Base-by-base conservation (phyloP, 2,797 vertebrate species). In the Micropoecilia bifurca region DNA sequence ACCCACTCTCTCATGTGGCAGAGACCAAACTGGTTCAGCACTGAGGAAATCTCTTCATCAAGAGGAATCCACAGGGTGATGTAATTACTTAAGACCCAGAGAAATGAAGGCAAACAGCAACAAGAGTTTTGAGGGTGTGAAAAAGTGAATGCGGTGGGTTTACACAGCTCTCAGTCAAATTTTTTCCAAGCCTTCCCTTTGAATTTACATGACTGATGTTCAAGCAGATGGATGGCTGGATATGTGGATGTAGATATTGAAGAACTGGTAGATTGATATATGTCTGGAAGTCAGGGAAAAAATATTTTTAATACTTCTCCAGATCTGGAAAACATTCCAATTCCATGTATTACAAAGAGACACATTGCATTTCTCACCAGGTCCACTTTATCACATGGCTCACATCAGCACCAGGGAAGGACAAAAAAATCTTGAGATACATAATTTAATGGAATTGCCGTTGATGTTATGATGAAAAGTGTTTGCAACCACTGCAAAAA, bases 331-430 rank as follows among this genome's bases (percentile, higher is more conserved):
- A 71, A 28, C 6, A 43, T 4, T 45, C 36, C 41, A 71, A 45
- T 45, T 71, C 41, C 41, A 43, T 2, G 9, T 25, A 7, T 45
- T 71, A 10, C 10, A 20, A 22, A 10, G 4, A 69, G 2, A n/a
- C 25, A 28, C 79, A 87, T 80, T 80, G 82, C 87, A 89, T 84
- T 87, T 92, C 82, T 92, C 93, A 95, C 91, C 92, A 93, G 88
- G 90, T 93, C 93, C 86, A 93, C 41, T 43, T 53, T 80, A 74
- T 83, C 83, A 81, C 85, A 75, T 95, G 91, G 93, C 91, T 95
- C 92, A 92, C 76, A 63, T 5, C 74, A 80, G 79, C 79, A 84
- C 68, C 78, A 75, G 68, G 76, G 48, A 81, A 68, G 59, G 71
- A 61, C 74, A 75, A 78, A 25, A 33, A 41, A 45, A n/a, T 68